phyloP scores from a whole-genome alignment of 2,797 vertebrate species.

The Sciurus vulgaris region DNA sequence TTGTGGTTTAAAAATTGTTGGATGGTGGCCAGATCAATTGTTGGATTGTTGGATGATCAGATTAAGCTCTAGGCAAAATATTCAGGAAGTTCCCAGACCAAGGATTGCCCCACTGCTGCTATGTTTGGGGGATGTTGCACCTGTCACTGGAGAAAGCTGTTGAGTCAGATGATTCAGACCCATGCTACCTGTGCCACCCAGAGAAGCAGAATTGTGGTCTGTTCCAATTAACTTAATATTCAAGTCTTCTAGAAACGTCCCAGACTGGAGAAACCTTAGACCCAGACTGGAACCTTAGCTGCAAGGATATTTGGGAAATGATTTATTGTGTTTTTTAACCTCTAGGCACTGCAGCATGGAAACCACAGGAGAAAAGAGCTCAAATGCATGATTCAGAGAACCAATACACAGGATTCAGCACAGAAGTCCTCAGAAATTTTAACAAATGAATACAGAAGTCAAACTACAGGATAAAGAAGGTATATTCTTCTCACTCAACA shows the following conservation, averaged over 20 bases:
- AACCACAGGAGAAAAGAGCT: background rate
- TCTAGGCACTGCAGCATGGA: background rate
- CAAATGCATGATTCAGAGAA: background rate
- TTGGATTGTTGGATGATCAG: background rate
- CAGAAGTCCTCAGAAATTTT: background rate
- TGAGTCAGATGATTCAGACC: background rate
- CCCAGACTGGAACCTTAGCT: too few species aligned
- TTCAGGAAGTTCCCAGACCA: background rate
- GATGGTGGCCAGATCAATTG: background rate
- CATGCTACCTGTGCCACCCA: background rate
- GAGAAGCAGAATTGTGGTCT: background rate
- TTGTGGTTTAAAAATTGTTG: background rate
- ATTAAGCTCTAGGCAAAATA: background rate
- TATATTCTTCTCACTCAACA: background rate
- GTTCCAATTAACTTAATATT: background rate
- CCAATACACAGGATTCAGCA: background rate
- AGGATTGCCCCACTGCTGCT: background rate
- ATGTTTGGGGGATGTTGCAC: background rate
- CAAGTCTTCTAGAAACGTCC: background rate
- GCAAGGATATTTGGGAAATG: background rate
- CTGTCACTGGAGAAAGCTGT: background rate
- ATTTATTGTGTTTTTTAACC: slow-evolving; percentile 54
- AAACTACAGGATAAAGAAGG: background rate
- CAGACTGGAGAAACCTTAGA: background rate
- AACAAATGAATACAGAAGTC: slow-evolving; percentile 1